phyloP scores from a whole-genome alignment of 2,113 vertebrate species.

The Phainopepla nitens region DNA sequence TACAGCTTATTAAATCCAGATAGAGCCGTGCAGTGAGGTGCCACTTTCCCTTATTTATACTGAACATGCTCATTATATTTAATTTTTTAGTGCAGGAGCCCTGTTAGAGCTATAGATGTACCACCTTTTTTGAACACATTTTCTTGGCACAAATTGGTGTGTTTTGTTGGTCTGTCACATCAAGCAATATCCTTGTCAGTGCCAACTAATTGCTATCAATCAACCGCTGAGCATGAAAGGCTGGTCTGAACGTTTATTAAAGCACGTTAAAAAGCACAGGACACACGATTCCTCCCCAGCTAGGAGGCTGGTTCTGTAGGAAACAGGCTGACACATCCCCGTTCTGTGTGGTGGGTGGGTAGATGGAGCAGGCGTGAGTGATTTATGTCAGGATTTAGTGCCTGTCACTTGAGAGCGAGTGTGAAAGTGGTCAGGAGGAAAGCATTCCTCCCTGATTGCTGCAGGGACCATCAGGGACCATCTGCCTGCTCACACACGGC shows the following conservation, averaged over 20 bases:
- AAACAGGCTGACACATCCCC: constrained; percentile 3
- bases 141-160: constrained; percentile 48
- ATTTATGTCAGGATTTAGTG: constrained; percentile 43
- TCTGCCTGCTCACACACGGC: constrained; percentile 17
- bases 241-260: constrained; percentile 33
- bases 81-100: neutral
- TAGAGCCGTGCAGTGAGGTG: neutral
- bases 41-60: neutral
- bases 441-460: neutral
- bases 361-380: constrained; percentile 49
- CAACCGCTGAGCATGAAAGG: constrained; percentile 19
- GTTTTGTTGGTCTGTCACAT: constrained; percentile 66
- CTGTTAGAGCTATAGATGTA: neutral
- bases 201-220: constrained; percentile 59
- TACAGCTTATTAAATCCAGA: neutral
- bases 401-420: constrained; percentile 42
- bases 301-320: neutral
- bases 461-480: constrained; percentile 24
- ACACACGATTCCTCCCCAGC: neutral
- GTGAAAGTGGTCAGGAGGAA: constrained; percentile 53
- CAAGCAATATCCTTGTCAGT: constrained; percentile 57
- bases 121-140: constrained; percentile 46
- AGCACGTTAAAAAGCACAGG: constrained; percentile 24
- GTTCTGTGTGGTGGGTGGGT: neutral
- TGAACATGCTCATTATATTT: constrained; percentile 2